Percentiles rank a stretch among this genome's conserved stretches.
Conservation (phyloP, 2,888 invertebrate species). For the Drosophila rubida region DNA sequence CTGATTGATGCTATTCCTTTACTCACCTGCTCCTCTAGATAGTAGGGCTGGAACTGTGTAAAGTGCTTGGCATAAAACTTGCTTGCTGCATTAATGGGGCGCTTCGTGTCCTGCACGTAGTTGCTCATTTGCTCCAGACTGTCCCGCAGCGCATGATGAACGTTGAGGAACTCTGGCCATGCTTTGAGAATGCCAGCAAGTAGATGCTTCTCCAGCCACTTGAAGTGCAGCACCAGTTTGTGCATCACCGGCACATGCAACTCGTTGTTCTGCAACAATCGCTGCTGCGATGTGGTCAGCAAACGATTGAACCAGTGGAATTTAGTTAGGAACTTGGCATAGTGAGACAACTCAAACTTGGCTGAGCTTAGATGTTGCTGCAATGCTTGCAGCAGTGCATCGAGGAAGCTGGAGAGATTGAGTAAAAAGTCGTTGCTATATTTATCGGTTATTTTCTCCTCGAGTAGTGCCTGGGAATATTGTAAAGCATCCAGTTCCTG, state of each 20-base stretch:
- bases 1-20: neutral
- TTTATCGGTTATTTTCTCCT: slow-evolving; percentile 72
- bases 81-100: slow-evolving; percentile 75
- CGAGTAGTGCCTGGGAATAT: slow-evolving; percentile 81
- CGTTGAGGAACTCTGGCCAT: slow-evolving; percentile 16
- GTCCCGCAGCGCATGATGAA: slow-evolving; percentile 44
- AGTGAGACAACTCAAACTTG: slow-evolving; percentile 66
- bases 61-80: slow-evolving; percentile 81
- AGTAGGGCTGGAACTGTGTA: slow-evolving; percentile 81
- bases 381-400: slow-evolving; percentile 53
- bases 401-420: slow-evolving; percentile 71
- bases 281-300: slow-evolving; percentile 66
- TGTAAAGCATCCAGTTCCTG: slow-evolving; percentile 74
- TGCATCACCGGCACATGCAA: slow-evolving; percentile 86
- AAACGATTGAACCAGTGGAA: slow-evolving; percentile 83
- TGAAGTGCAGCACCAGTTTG: slow-evolving; percentile 89
- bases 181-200: slow-evolving; percentile 74
- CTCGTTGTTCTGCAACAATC: slow-evolving; percentile 79
- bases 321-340: slow-evolving; percentile 67
- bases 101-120: slow-evolving; percentile 71
- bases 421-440: slow-evolving; percentile 79
- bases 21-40: slow-evolving; percentile 73
- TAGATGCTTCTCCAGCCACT: slow-evolving; percentile 90
- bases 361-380: slow-evolving; percentile 57
- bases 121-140: slow-evolving; percentile 60